Percentiles rank a stretch among this genome's conserved stretches.
These are phyloP conservation scores for Caradrina kadenii DNA, from an alignment of 2,888 invertebrate genomes.

Conservation along the genomic window DNA sequence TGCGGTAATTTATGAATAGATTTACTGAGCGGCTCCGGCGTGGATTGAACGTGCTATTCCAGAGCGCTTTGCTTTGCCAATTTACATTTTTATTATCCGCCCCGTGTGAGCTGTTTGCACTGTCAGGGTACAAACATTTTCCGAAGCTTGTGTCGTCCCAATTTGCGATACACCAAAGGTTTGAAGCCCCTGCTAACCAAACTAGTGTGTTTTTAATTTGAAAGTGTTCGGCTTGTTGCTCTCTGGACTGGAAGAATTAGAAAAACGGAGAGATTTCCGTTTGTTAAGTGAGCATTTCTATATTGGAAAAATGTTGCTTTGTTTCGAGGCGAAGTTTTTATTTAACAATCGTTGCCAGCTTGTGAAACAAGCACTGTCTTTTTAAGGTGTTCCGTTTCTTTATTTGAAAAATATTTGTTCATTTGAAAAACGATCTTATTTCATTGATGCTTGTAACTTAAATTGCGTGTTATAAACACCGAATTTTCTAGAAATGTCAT, in stretches of 20 bases:
- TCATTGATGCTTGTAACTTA: no score
- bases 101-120: conserved; percentile 62
- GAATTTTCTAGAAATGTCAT: background rate
- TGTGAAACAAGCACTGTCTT: background rate
- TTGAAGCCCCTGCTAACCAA: conserved; percentile 35
- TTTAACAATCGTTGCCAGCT: conserved; percentile 8
- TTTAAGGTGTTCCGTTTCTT: background rate
- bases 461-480: background rate
- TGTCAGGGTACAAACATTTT: conserved; percentile 65
- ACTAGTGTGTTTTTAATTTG: conserved; percentile 53
- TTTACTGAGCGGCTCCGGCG: conserved; percentile 66
- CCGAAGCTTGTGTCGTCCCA: conserved; percentile 53
- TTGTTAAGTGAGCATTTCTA: conserved; percentile 38
- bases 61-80: conserved; percentile 71
- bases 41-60: conserved; percentile 66
- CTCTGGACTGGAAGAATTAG: conserved; percentile 32
- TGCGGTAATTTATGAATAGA: conserved; percentile 76
- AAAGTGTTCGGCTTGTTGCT: conserved; percentile 35
- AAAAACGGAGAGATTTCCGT: conserved; percentile 44
- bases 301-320: conserved; percentile 33
- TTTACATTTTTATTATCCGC: conserved; percentile 79
- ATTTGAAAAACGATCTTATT: background rate
- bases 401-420: conserved; percentile 6
- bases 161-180: conserved; percentile 54
- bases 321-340: conserved; percentile 8